A percentile compares a stretch with the other conserved stretches of the same genome.
Evolutionary conservation across 2,888 invertebrate genomes (phyloP).

Genomic region (Idaea dimidiata): DNA sequence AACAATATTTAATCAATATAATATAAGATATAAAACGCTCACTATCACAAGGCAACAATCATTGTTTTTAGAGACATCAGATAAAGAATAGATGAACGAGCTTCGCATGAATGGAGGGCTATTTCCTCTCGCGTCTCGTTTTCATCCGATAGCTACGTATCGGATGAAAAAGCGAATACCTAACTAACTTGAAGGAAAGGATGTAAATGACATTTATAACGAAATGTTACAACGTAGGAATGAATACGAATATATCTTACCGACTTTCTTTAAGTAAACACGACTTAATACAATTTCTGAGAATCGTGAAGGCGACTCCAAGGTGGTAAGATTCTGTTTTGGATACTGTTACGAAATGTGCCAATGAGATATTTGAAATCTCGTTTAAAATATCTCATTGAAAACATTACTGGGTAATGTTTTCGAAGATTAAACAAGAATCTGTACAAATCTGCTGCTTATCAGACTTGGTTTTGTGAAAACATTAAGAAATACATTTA

Average conservation of each 20-base stretch:
- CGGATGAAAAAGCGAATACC: constrained; percentile 22
- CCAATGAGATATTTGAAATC: constrained; percentile 5
- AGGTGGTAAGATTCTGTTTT: neutral
- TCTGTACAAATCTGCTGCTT: neutral
- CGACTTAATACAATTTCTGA: constrained; percentile 1
- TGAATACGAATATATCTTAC: constrained; percentile 22
- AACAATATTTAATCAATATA: neutral
- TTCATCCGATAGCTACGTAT: neutral
- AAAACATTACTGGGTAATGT: too few relatives aligned
- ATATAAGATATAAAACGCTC: constrained; percentile 11
- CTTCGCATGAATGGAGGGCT: constrained; percentile 42
- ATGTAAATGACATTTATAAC: neutral
- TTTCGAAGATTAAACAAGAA: neutral
- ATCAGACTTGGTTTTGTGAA: neutral
- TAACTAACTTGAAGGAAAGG: neutral
- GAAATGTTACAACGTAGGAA: constrained; percentile 9
- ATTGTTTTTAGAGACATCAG: constrained; percentile 40
- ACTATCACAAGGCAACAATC: constrained; percentile 28
- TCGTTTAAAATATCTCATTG: too few relatives aligned
- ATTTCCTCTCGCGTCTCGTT: constrained; percentile 33
- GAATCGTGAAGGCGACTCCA: neutral
- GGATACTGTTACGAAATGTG: neutral
- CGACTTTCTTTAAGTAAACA: neutral
- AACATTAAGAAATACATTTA: neutral
- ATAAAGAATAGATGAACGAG: constrained; percentile 28